A percentile compares a stretch with the other conserved stretches of the same genome.
phyloP scores from a whole-genome alignment of 2,113 vertebrate species.

The Grammomys surdaster region DNA sequence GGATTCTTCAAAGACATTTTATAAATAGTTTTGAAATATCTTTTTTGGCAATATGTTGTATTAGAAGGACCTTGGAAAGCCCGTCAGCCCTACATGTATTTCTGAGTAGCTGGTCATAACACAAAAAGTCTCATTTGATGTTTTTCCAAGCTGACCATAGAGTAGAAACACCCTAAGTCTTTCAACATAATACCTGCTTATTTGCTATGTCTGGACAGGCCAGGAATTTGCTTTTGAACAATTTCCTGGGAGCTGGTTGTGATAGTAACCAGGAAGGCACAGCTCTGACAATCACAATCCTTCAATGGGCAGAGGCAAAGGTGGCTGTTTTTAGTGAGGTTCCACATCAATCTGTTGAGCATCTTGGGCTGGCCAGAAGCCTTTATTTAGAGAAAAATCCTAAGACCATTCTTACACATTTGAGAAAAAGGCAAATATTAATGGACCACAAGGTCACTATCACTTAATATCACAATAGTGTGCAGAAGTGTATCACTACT shows the following conservation, averaged over 20 bases:
- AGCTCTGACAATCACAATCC: background rate
- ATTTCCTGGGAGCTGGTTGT: background rate
- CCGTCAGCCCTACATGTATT: background rate
- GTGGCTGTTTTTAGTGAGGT: background rate
- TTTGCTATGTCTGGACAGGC: background rate
- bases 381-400: conserved; percentile 22
- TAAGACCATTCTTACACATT: background rate
- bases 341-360: conserved; percentile 4
- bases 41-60: background rate
- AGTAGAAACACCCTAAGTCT: background rate
- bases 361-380: background rate
- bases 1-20: background rate
- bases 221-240: conserved; percentile 27
- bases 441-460: background rate
- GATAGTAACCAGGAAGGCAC: background rate
- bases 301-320: background rate
- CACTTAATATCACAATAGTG: background rate
- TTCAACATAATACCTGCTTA: background rate
- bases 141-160: background rate
- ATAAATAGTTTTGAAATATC: background rate
- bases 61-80: background rate
- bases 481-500: background rate
- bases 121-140: background rate
- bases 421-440: conserved; percentile 40
- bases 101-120: background rate